phyloP scores from a whole-genome alignment of 2,888 invertebrate species.

The Tinea trinotella region DNA sequence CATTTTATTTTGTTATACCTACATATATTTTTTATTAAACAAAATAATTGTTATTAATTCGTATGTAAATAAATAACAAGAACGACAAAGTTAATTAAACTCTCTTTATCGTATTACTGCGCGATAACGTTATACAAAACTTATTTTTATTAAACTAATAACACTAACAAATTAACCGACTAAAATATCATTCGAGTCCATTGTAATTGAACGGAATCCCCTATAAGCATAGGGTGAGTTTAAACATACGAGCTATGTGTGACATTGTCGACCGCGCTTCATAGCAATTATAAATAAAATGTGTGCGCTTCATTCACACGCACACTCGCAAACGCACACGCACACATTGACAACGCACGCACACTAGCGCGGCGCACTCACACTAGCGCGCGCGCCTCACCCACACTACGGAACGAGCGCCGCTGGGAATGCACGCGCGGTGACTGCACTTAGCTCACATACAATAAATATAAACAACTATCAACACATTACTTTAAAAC shows the following conservation, averaged over 20 bases:
- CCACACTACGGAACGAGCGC: conserved; percentile 37
- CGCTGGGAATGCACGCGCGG: conserved; percentile 68
- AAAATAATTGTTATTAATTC: neutral
- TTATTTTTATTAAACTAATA: conserved; percentile 15
- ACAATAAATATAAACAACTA: conserved; percentile 70
- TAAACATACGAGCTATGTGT: conserved; percentile 49
- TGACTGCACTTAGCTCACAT: conserved; percentile 71
- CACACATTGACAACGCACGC: conserved; percentile 35
- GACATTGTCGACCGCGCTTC: conserved; percentile 66
- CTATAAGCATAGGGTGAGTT: conserved; percentile 43
- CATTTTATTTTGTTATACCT: no score
- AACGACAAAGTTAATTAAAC: neutral
- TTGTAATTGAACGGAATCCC: conserved; percentile 29
- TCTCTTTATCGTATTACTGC: conserved; percentile 4
- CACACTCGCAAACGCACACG: conserved; percentile 62
- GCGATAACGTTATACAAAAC: conserved; percentile 9
- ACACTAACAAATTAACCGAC: conserved; percentile 19
- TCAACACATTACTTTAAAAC: no score
- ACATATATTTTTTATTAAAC: no score
- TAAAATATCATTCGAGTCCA: conserved; percentile 18
- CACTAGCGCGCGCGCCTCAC: conserved; percentile 38
- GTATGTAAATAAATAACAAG: neutral
- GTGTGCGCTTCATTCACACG: conserved; percentile 71
- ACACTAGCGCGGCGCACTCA: conserved; percentile 41
- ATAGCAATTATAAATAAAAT: conserved; percentile 68